Evolutionary conservation across 1,140 invertebrate genomes (phyloP).

Genomic region (Drosophila nebulosa): DNA sequence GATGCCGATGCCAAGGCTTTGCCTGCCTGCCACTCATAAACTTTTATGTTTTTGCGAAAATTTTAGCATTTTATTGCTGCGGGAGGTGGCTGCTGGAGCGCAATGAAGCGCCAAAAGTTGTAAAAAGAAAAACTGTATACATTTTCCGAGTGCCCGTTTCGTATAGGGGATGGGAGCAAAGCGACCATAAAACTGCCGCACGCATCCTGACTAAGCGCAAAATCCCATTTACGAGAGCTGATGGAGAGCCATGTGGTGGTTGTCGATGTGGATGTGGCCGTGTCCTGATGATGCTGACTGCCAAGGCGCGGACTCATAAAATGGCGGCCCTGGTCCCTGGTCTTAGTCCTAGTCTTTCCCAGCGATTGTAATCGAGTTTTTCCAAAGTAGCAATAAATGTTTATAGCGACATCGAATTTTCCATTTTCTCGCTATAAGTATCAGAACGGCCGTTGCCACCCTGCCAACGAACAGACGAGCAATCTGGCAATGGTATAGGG

Average conservation of each 20-base stretch:
- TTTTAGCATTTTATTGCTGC: slow-evolving; percentile 62
- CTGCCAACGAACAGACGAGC: slow-evolving; percentile 13
- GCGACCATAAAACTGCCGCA: slow-evolving; percentile 43
- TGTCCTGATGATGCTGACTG: slow-evolving; percentile 64
- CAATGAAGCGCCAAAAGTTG: slow-evolving; percentile 53
- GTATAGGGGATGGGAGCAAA: not conserved
- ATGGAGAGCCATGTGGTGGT: slow-evolving; percentile 27
- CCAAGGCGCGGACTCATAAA: slow-evolving; percentile 69
- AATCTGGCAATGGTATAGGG: slow-evolving; percentile 37
- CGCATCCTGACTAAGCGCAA: slow-evolving; percentile 68
- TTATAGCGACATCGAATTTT: slow-evolving; percentile 78
- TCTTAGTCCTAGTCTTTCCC: not conserved
- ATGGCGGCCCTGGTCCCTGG: slow-evolving; percentile 41
- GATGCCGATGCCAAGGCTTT: no score
- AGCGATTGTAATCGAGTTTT: slow-evolving; percentile 69
- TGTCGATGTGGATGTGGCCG: not conserved
- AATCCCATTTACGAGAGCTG: slow-evolving; percentile 63
- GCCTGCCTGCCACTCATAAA: slow-evolving; percentile 48
- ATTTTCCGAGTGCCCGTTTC: slow-evolving; percentile 28
- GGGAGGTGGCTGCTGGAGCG: slow-evolving; percentile 43
- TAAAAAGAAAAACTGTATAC: slow-evolving; percentile 70
- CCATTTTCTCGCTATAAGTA: slow-evolving; percentile 78
- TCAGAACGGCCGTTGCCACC: slow-evolving; percentile 69
- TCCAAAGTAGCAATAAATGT: slow-evolving; percentile 77
- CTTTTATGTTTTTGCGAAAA: slow-evolving; percentile 61